Evolutionary conservation across 2,888 invertebrate species (phyloP), one percentile per base, ranked within the genome.

Genomic region (Campoplex nolae): DNA sequence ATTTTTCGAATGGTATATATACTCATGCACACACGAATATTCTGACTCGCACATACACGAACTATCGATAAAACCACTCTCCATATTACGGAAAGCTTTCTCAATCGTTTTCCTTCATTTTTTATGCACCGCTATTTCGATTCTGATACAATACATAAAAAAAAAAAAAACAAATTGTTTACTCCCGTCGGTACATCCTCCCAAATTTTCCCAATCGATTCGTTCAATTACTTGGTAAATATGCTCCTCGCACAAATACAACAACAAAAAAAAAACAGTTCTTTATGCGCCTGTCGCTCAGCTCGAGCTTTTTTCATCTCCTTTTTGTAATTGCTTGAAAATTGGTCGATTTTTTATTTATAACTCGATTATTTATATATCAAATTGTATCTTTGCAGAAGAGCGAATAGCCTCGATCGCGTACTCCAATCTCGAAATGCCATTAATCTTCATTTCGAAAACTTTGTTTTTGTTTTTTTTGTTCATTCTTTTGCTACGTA

Each of bases 1-100:
- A 85, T 80, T 86, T 80, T 38, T 6, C 83, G 67, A 83, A 77
- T 65, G 65, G 54, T 42, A 42, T 54, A 13, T 38, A 16, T 42
- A n/a, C 65, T 54, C 81, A 23, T 38, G 38, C 38, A 6, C 38
- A 81, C 42, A 67, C 54, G 58, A 11, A 13, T 6, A 6, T 11
- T 68, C 68, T 28, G 35, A n/a, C 73, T 28, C 42, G 11, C 32
- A 65, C 9, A 45, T 62, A 38, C 6, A 65, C 42, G 62, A 38
- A 35, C n/a, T 45, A 48, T 76, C 45, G 62, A 62, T 76, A 76
- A 76, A 76, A 54, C 54, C 74, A 65, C 23, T 58, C 62, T 62
- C 45, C 48, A 45, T 18, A 75, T 75, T 32, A 45, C 62, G 18
- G 8, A 28, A 38, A 78, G 70, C 78, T 78, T 78, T 78, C 54